Base-by-base conservation (phyloP, 2,113 vertebrate species). In the Poicephalus gulielmi region DNA sequence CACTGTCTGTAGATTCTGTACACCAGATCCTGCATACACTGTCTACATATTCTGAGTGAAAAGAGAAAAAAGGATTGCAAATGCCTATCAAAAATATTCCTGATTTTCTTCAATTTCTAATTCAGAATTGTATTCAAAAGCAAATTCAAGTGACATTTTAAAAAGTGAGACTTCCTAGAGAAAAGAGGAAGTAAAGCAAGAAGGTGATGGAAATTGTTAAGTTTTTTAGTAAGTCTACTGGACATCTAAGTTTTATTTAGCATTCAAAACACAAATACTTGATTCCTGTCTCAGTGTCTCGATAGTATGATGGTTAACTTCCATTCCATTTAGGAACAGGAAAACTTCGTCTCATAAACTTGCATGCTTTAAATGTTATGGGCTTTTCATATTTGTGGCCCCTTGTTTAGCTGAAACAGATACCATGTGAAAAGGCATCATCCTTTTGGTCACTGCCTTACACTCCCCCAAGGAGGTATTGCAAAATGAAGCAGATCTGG, bases 341-440 rank as follows among this genome's bases (percentile, higher is more conserved):
- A 25, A 64, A 55, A 64, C 14, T 67, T 31, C 44, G 59, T 30
- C 30, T 59, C 35, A 76, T 20, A 49, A 64, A 68, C 28, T 37
- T 59, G 20, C 39, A 52, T 13, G 8, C 7, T 77, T 85, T 68
- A 25, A 9, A 30, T 28, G 8, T 33, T 39, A 41, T 3, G 13
- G 37, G 10, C 43, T 39, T 59, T 33, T 31, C 8, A 13, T n/a
- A 25, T 27, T 57, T 77, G 39, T n/a, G 7, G 33, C 13, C 17
- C 44, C 52, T 55, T 39, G 30, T 27, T 70, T 13, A 80, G 70
- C 6, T 55, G 47, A 73, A 73, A 73, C 33, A 35, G 37, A 12
- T 16, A 33, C 1, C 0, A 0, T 10, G 11, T n/a, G 55, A 55
- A 55, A 67, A 62, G 52, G 9, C 20, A 24, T n/a, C 31, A n/a